Conservation (phyloP, 2,113 vertebrate species). For the Hiodon tergisus region DNA sequence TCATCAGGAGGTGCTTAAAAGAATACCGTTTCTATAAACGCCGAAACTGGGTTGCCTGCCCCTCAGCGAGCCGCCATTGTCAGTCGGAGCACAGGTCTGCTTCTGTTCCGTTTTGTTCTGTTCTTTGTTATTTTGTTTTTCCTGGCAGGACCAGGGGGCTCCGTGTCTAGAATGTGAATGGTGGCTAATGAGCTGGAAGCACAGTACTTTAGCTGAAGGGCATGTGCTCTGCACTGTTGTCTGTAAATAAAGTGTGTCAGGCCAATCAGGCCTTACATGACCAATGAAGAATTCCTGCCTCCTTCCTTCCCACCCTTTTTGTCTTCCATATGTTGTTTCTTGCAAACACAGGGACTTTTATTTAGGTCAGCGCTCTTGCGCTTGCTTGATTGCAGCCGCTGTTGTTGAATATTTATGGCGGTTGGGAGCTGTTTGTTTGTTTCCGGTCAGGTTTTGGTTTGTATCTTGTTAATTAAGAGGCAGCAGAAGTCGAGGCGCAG, state of each 20-base stretch:
- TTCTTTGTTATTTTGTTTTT: not conserved
- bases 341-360: not conserved
- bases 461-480: constrained; percentile 33
- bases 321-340: constrained; percentile 34
- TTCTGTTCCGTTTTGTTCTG: not conserved
- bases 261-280: not conserved
- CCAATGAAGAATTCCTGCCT: not conserved
- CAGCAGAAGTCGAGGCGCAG: constrained; percentile 7
- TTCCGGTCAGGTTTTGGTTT: constrained; percentile 27
- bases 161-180: not conserved
- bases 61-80: not conserved
- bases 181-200: not conserved
- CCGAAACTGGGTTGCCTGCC: not conserved
- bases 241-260: not conserved
- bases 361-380: constrained; percentile 30
- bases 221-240: not conserved
- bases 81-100: not conserved
- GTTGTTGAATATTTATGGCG: constrained; percentile 40
- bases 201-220: not conserved
- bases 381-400: constrained; percentile 22
- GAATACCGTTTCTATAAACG: no score
- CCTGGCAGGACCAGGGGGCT: constrained; percentile 7
- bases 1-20: no score
- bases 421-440: constrained; percentile 19
- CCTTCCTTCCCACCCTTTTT: not conserved